Evolutionary conservation across 2,113 vertebrate genomes (phyloP).

Genomic region (Boulengeromyrus knoepffleri): DNA sequence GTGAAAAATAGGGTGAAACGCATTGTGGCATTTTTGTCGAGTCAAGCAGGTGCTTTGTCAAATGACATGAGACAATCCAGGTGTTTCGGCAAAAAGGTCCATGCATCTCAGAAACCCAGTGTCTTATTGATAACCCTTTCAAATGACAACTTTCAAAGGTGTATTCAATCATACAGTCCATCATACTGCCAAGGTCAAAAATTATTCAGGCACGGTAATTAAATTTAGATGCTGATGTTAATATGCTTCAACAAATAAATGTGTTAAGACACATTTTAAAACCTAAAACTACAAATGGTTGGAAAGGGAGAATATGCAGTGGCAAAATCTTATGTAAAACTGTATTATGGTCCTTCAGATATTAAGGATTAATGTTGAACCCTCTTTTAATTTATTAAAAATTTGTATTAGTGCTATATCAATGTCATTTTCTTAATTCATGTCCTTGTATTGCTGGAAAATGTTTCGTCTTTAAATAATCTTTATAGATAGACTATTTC

Average conservation of each 20-base stretch:
- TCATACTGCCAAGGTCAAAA: not conserved
- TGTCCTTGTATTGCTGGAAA: not conserved
- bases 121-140: not conserved
- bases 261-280: not conserved
- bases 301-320: not conserved
- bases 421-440: not conserved
- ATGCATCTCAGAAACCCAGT: not conserved
- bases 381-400: not conserved
- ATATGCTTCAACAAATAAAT: not conserved
- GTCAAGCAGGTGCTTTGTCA: not conserved
- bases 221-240: not conserved
- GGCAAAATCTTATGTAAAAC: not conserved
- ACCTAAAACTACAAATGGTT: not conserved
- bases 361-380: not conserved
- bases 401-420: not conserved
- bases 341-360: not conserved
- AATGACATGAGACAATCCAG: not conserved
- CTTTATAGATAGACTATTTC: not conserved
- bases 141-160: not conserved
- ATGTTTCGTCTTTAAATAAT: not conserved
- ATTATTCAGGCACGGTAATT: not conserved
- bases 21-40: not conserved
- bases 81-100: not conserved
- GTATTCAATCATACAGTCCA: not conserved
- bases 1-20: not conserved